These are phyloP conservation scores for Agonopterix heracliana DNA, from an alignment of 2,888 invertebrate genomes.

Conservation along the genomic window DNA sequence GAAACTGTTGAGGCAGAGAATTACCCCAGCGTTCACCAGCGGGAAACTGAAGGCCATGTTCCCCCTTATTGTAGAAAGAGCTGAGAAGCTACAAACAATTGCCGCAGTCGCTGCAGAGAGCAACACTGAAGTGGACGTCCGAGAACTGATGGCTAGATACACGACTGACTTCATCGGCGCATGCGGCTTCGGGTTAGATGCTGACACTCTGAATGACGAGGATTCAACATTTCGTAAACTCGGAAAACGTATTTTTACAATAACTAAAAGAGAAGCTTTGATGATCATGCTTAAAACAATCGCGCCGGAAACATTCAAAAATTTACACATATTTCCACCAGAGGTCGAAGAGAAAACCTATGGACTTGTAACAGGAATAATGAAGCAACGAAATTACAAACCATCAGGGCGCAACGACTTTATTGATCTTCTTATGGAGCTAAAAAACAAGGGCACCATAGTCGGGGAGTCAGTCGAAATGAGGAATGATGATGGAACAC, in stretches of 20 bases:
- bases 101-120: conserved; percentile 35
- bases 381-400: conserved; percentile 22
- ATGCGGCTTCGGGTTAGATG: conserved; percentile 61
- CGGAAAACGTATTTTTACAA: conserved; percentile 54
- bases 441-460: conserved; percentile 51
- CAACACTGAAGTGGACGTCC: conserved; percentile 31
- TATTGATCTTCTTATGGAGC: conserved; percentile 55
- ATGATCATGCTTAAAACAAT: conserved; percentile 37
- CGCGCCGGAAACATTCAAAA: conserved; percentile 39
- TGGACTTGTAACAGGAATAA: conserved; percentile 19
- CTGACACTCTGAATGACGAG: conserved; percentile 51
- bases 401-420: conserved; percentile 58
- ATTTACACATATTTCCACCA: conserved; percentile 18
- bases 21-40: conserved; percentile 58
- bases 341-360: conserved; percentile 20
- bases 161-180: conserved; percentile 64
- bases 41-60: conserved; percentile 65
- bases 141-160: conserved; percentile 61
- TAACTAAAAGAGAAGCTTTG: conserved; percentile 39
- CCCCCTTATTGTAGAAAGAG: conserved; percentile 52
- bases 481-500: conserved; percentile 23
- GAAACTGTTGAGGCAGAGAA: conserved; percentile 54
- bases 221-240: conserved; percentile 54
- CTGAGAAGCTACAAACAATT: conserved; percentile 41
- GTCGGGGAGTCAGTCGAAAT: conserved; percentile 32